These are phyloP conservation scores for Autographa gamma DNA, from an alignment of 2,888 invertebrate species.

Conservation along the genomic window DNA sequence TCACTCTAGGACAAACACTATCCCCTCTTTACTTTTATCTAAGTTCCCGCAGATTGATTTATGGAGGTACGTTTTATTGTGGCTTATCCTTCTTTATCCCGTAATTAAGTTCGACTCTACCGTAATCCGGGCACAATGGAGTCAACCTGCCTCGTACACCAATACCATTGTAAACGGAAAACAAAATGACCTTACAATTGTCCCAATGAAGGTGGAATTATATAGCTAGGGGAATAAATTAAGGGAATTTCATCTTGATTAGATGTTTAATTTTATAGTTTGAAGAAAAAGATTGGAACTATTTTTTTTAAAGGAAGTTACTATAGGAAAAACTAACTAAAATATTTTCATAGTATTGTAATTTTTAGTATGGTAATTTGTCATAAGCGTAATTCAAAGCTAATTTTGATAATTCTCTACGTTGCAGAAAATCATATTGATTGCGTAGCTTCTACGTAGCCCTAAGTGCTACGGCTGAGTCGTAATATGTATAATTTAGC, in stretches of 20 bases:
- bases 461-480: not conserved
- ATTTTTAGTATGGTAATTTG: no score
- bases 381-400: no score
- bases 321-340: not conserved
- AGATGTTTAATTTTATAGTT: not conserved
- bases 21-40: constrained; percentile 67
- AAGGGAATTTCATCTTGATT: not conserved
- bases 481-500: no score
- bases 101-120: constrained; percentile 77
- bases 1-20: constrained; percentile 25
- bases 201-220: not conserved
- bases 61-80: constrained; percentile 75
- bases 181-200: constrained; percentile 19
- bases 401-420: no score
- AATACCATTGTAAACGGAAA: constrained; percentile 51
- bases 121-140: constrained; percentile 69
- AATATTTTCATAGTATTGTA: not conserved
- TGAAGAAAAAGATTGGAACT: no score
- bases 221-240: not conserved
- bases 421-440: no score
- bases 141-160: constrained; percentile 61
- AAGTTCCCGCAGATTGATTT: constrained; percentile 73
- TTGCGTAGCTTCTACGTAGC: not conserved
- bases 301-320: no score
- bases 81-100: constrained; percentile 76